phyloP scores from a whole-genome alignment of 2,888 invertebrate genomes.

The Agrochola macilenta region DNA sequence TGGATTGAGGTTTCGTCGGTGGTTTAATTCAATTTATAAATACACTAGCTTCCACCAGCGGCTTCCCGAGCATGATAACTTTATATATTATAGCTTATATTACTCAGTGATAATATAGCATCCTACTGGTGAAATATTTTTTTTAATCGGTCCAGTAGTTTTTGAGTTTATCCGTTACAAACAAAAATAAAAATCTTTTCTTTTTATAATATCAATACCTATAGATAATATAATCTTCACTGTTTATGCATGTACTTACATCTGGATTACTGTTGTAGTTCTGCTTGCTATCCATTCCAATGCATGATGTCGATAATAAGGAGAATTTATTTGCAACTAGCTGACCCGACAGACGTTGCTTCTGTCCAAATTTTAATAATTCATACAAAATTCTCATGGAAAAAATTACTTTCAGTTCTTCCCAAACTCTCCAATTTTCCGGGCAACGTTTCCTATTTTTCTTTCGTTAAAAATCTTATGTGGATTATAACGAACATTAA shows the following conservation, averaged over 20 bases:
- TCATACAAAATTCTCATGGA: not conserved
- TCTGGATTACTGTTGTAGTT: not conserved
- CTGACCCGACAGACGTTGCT: not conserved
- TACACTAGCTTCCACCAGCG: not conserved
- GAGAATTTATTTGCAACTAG: not conserved
- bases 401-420: not conserved
- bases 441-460: too few relatives aligned
- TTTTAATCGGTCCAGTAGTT: too few relatives aligned
- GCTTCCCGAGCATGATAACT: too few relatives aligned
- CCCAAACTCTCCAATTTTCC: not conserved
- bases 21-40: constrained; percentile 57
- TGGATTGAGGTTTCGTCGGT: constrained; percentile 39
- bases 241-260: not conserved
- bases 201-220: not conserved
- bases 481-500: too few relatives aligned
- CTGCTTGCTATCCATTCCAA: not conserved
- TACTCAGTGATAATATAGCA: too few relatives aligned
- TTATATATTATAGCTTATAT: too few relatives aligned
- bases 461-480: too few relatives aligned
- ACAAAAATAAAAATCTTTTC: too few relatives aligned
- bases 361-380: not conserved
- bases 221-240: too few relatives aligned
- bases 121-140: too few relatives aligned
- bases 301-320: too few relatives aligned
- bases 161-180: too few relatives aligned